Evolutionary conservation across 2,113 vertebrate species (phyloP).

Genomic region (Podocnemis expansa): DNA sequence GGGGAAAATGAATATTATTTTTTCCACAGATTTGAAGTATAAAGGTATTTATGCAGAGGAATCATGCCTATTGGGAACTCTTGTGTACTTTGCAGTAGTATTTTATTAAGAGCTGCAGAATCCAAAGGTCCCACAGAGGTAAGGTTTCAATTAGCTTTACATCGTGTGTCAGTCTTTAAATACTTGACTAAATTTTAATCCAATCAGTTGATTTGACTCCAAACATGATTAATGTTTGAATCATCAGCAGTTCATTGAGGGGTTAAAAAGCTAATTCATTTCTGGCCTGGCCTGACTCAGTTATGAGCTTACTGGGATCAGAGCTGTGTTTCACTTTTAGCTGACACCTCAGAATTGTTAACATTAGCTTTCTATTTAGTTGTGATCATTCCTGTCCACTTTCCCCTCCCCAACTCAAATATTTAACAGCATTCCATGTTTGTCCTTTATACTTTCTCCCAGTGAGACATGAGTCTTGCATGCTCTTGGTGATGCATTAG

Average conservation of each 20-base stretch:
- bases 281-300: slow-evolving; percentile 48
- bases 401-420: slow-evolving; percentile 8
- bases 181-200: slow-evolving; percentile 54
- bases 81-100: background rate
- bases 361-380: slow-evolving; percentile 2
- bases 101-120: slow-evolving; percentile 45
- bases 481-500: background rate
- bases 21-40: slow-evolving; percentile 32
- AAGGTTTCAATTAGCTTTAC: slow-evolving; percentile 60
- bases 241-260: slow-evolving; percentile 43
- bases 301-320: slow-evolving; percentile 12
- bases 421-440: background rate
- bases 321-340: slow-evolving; percentile 29
- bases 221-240: slow-evolving; percentile 65
- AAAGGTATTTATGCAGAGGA: slow-evolving; percentile 1
- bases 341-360: slow-evolving; percentile 22
- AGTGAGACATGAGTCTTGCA: background rate
- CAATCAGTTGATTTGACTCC: slow-evolving; percentile 61
- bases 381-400: slow-evolving; percentile 41
- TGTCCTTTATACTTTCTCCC: slow-evolving; percentile 47
- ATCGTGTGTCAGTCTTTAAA: slow-evolving; percentile 57
- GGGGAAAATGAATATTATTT: slow-evolving; percentile 43
- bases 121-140: slow-evolving; percentile 52
- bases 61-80: background rate
- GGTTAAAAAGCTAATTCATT: slow-evolving; percentile 60